These are phyloP conservation scores for Pinna nobilis DNA, from an alignment of 1,140 invertebrate genomes.

Conservation along the genomic window DNA sequence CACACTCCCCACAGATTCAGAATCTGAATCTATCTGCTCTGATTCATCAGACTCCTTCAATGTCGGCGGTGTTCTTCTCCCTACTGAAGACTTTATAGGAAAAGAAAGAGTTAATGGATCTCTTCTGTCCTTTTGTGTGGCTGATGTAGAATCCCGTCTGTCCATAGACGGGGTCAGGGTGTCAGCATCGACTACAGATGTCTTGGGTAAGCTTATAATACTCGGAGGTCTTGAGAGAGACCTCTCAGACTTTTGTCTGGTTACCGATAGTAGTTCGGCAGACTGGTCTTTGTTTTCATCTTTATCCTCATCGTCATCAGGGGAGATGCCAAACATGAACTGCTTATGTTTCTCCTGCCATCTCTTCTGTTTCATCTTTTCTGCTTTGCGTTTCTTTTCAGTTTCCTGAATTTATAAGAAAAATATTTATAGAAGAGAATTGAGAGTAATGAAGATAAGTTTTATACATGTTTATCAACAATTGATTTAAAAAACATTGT, in stretches of 20 bases:
- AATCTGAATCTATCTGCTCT: constrained; percentile 19
- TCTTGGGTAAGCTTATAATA: constrained; percentile 32
- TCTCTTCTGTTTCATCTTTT: constrained; percentile 68
- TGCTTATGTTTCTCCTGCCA: constrained; percentile 71
- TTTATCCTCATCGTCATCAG: constrained; percentile 53
- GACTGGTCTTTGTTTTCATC: constrained; percentile 21
- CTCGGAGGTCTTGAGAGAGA: constrained; percentile 36
- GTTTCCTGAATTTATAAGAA: constrained; percentile 57
- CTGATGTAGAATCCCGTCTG: constrained; percentile 1
- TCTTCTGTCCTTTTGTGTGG: neutral
- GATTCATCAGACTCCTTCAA: constrained; percentile 22
- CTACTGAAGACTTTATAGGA: neutral
- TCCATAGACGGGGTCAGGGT: constrained; percentile 3
- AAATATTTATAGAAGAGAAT: neutral
- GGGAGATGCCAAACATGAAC: constrained; percentile 60
- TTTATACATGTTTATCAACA: neutral
- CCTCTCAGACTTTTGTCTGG: constrained; percentile 17
- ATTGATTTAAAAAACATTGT: too few species aligned
- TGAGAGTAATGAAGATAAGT: neutral
- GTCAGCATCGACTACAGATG: neutral
- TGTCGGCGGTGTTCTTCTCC: constrained; percentile 1
- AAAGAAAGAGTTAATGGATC: neutral
- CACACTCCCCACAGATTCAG: constrained; percentile 37
- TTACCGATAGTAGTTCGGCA: constrained; percentile 13
- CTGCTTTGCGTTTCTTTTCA: constrained; percentile 70